Percentiles rank a stretch among this genome's conserved stretches.
These are phyloP conservation scores for Crypturellus undulatus DNA, from an alignment of 2,113 vertebrate genomes.

Conservation along the genomic window DNA sequence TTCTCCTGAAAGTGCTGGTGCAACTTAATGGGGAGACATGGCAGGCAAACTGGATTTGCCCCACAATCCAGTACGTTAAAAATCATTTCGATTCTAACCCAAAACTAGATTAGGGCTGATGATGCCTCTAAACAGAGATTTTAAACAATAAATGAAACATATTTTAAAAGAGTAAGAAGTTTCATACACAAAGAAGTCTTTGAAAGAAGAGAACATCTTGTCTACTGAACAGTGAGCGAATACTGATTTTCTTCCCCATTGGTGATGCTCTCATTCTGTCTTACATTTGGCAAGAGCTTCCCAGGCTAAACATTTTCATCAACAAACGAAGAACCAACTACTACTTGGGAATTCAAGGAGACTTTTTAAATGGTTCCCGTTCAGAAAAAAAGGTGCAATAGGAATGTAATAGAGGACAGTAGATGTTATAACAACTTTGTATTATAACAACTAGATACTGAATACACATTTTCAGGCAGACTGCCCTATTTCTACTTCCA, in stretches of 20 bases:
- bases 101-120: background rate
- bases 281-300: conserved; percentile 42
- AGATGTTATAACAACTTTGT: background rate
- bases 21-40: background rate
- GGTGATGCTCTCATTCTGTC: conserved; percentile 67
- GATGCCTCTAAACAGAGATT: background rate
- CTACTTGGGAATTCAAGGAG: background rate
- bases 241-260: conserved; percentile 22
- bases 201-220: background rate
- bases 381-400: background rate
- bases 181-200: background rate
- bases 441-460: no score
- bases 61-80: background rate
- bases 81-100: background rate
- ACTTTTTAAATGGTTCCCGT: background rate
- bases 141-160: background rate
- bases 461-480: background rate
- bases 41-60: background rate
- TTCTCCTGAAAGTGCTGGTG: background rate
- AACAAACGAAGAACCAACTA: conserved; percentile 11
- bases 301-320: background rate
- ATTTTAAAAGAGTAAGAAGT: background rate
- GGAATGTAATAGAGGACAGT: background rate
- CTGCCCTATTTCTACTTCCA: background rate
- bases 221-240: conserved; percentile 21